Evolutionary conservation across 2,113 vertebrate species (phyloP).

Genomic region (Elaphurus davidianus): DNA sequence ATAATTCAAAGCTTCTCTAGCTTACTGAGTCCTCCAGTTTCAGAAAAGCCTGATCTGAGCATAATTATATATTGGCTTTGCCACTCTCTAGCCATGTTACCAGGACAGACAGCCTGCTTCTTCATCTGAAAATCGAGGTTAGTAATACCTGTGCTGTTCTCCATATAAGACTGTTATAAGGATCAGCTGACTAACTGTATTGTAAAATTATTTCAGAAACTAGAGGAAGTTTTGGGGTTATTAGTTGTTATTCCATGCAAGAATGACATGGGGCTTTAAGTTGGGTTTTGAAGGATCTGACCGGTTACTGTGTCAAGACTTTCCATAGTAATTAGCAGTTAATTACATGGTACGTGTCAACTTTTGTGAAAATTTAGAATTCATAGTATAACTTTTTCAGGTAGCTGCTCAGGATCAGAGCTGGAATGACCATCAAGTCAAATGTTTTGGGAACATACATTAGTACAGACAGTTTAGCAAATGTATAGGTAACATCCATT

Average conservation of each 20-base stretch:
- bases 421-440: neutral
- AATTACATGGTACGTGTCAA: neutral
- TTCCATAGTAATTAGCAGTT: neutral
- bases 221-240: neutral
- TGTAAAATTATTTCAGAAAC: neutral
- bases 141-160: neutral
- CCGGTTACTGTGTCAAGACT: neutral
- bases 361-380: neutral
- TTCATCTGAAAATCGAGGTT: neutral
- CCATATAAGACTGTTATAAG: neutral
- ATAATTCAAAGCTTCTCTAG: neutral
- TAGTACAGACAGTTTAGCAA: neutral
- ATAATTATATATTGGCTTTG: neutral
- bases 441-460: neutral
- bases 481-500: neutral
- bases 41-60: neutral
- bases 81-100: fast-evolving
- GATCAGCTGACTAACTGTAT: neutral
- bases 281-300: neutral
- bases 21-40: neutral
- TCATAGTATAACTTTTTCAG: neutral
- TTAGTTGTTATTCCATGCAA: neutral
- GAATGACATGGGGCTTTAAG: neutral
- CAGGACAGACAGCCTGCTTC: neutral
- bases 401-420: neutral